phyloP scores from a whole-genome alignment of 2,797 vertebrate species.

The Poeciliopsis infans region DNA sequence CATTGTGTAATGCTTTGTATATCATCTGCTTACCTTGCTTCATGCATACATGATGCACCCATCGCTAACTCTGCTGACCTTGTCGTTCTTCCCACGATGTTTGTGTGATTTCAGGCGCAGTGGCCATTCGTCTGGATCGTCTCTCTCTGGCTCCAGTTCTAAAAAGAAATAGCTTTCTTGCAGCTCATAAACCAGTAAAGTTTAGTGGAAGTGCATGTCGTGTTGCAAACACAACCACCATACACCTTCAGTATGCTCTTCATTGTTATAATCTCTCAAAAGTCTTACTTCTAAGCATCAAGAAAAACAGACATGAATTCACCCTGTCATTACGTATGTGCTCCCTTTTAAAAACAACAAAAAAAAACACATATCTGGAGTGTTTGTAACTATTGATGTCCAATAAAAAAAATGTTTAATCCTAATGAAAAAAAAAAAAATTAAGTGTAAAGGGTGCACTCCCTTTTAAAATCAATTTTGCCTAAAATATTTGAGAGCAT shows the following conservation, averaged over 20 bases:
- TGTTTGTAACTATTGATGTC: constrained; percentile 66
- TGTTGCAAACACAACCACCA: constrained; percentile 82
- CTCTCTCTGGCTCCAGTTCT: constrained; percentile 96
- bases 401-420: constrained; percentile 56
- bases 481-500: constrained; percentile 16
- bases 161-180: constrained; percentile 94
- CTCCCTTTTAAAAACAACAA: constrained; percentile 45
- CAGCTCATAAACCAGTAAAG: constrained; percentile 70
- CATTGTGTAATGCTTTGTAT: constrained; percentile 18
- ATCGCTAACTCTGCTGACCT: constrained; percentile 40
- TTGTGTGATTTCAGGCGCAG: constrained; percentile 89
- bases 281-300: constrained; percentile 58
- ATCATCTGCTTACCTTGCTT: constrained; percentile 39
- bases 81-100: constrained; percentile 71
- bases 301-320: constrained; percentile 64
- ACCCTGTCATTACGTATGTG: constrained; percentile 30
- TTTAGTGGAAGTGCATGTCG: constrained; percentile 90
- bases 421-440: constrained; percentile 21
- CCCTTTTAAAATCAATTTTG: constrained; percentile 32
- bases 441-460: constrained; percentile 45
- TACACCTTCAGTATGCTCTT: constrained; percentile 83
- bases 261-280: constrained; percentile 61
- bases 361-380: constrained; percentile 36
- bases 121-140: constrained; percentile 93
- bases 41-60: constrained; percentile 48